Base-by-base conservation (phyloP, 2,113 vertebrate species). In the Calonectris borealis region DNA sequence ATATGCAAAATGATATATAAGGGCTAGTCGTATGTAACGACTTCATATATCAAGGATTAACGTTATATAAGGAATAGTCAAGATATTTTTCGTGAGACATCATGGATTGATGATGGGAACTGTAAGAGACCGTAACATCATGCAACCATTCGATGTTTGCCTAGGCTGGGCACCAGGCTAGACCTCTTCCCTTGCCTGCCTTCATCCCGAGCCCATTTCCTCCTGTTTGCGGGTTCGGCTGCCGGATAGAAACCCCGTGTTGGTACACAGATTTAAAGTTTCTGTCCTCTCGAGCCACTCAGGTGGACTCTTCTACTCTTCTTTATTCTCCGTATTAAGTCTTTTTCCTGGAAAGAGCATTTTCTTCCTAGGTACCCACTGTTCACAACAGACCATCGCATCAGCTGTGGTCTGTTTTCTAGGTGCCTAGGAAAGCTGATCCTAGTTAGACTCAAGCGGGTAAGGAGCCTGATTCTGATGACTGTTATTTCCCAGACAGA, bases 221-320 rank as follows among this genome's bases (percentile, higher is more conserved):
- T 73, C 36, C 69, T 24, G 13, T 7, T 27, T 36, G 16, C 2
- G 4, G 22, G 11, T 38, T 32, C 4, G 27, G 57, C 51, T 68
- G 32, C 42, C 3, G 4, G 26, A 44, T 6, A 27, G 69, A 70
- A 73, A 51, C 14, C 14, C 12, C 0, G 1, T 2, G 5, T 9
- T 60, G 34, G 27, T 52, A 38, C 54, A 34, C 71, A n/a, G 29
- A 40, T 14, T 26, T 26, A 4, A 76, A 48, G 21, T 68, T 83
- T 44, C 46, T 38, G 18, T 24, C 29, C 22, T 38, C 40, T 16
- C 16, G 25, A 76, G 54, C 54, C 54, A 40, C 24, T 5, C 27
- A 16, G 38, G 27, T 90, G 62, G 54, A 60, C 62, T 36, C 12
- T 49, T 36, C 32, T 66, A 19, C 31, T 36, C 27, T 60, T 58